A percentile compares a stretch with the other conserved stretches of the same genome.
Conservation (phyloP, 2,888 invertebrate species). For the Scotopteryx bipunctaria region DNA sequence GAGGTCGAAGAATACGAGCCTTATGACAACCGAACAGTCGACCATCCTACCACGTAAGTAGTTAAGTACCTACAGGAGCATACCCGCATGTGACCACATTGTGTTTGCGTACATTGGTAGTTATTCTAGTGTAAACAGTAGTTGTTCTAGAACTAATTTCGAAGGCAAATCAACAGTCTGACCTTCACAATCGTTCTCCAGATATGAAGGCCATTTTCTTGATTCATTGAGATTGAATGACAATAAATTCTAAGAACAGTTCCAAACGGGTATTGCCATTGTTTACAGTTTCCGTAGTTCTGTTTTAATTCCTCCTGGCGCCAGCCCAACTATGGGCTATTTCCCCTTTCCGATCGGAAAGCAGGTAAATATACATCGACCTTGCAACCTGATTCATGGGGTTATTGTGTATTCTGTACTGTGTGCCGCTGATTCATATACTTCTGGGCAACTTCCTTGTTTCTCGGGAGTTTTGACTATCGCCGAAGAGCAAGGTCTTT, state of each 20-base stretch:
- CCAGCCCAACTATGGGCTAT: constrained; percentile 7
- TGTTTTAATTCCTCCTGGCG: constrained; percentile 7
- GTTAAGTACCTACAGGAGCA: not conserved
- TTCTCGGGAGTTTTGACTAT: constrained; percentile 8
- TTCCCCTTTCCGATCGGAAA: constrained; percentile 3
- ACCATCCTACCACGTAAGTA: constrained; percentile 90
- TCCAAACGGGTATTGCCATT: no score
- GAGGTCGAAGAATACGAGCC: constrained; percentile 86
- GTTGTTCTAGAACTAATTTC: no score
- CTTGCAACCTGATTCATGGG: constrained; percentile 21
- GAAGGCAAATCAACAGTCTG: no score
- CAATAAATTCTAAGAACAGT: not conserved
- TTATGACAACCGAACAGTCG: constrained; percentile 85
- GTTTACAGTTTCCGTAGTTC: not conserved
- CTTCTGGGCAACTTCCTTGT: constrained; percentile 23
- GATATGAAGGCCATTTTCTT: no score
- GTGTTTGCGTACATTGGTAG: no score
- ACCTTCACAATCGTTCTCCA: no score
- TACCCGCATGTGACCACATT: no score
- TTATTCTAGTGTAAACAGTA: no score
- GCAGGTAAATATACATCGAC: constrained; percentile 11
- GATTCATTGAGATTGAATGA: no score
- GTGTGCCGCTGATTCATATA: constrained; percentile 13
- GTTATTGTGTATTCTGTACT: constrained; percentile 7
- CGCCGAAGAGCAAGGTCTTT: constrained; percentile 15